Base-by-base conservation (phyloP, 2,113 vertebrate species). In the Lamprologus lemairii region DNA sequence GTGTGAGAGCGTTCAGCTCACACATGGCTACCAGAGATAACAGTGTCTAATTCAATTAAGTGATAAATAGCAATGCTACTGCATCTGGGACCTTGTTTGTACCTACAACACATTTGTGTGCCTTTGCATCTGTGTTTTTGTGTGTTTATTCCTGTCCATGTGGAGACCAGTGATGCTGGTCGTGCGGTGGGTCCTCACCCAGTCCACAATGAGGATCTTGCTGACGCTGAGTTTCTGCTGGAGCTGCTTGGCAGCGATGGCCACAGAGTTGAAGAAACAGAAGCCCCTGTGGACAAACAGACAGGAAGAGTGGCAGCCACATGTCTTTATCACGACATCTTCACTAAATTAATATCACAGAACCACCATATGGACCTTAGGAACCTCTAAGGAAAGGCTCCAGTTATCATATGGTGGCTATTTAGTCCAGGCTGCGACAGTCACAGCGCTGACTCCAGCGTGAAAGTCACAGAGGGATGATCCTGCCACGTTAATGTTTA, bases 171-270 rank as follows among this genome's bases (percentile, higher is more conserved):
- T 53, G 84, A 81, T 42, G 16, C 35, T 47, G 80, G 63, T 81
- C 47, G 28, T 73, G 80, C 9, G 11, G 51, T 35, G 57, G 40
- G 35, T 87, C 92, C 97, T 97, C 86, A 99, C 98, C 98, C 98
- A 99, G 96, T 99, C 98, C 60, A 99, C 97, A 4, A 99, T 98
- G 88, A 99, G 98, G 90, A 99, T 98, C 96, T 97, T 99, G 96
- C 92, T 90, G 85, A 97, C 95, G 2, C 97, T 97, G 91, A 97
- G 96, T 68, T 97, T 98, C 28, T 97, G 87, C 45, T 96, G 95
- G 49, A 97, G 96, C 88, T 96, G 96, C 92, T 97, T 96, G 87
- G 98, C 98, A 3, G 98, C 98, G 2, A 99, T 97, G 68, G 98
- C 98, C 93, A 99, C 98, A 0, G 98, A 98, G 95, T 98, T 99